A percentile compares a stretch with the other conserved stretches of the same genome.
Evolutionary conservation across 2,113 vertebrate species (phyloP).

Genomic region (Silurus asotus): DNA sequence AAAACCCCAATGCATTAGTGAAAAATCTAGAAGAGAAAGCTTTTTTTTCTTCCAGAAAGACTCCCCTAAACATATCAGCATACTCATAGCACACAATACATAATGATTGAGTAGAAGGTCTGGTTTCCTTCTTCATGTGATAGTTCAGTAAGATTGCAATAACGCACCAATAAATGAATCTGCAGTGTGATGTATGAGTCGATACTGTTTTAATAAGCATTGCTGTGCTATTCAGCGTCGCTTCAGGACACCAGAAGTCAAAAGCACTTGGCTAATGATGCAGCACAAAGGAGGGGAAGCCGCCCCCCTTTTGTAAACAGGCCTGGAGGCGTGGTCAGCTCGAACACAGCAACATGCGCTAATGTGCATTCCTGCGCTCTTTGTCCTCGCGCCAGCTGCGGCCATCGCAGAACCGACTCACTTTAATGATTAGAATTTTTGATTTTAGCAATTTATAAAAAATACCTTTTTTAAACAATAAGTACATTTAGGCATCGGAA

Average conservation of each 20-base stretch:
- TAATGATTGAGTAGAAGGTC: neutral
- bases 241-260: conserved; percentile 1
- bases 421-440: neutral
- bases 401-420: neutral
- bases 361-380: conserved; percentile 50
- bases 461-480: neutral
- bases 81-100: neutral
- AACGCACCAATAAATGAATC: neutral
- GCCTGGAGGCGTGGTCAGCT: conserved; percentile 17
- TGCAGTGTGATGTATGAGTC: neutral
- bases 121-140: neutral
- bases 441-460: neutral
- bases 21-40: neutral
- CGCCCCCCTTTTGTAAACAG: conserved; percentile 20
- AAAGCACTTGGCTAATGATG: conserved; percentile 29
- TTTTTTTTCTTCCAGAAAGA: neutral
- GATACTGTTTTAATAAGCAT: neutral
- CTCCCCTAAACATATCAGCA: neutral
- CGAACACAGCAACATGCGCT: conserved; percentile 44
- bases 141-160: neutral
- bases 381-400: conserved; percentile 35
- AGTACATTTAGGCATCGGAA: no score
- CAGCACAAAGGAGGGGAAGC: conserved; percentile 29
- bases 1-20: neutral
- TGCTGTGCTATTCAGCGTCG: neutral